phyloP scores from a whole-genome alignment of 2,113 vertebrate genomes.

The Leiothrix lutea region DNA sequence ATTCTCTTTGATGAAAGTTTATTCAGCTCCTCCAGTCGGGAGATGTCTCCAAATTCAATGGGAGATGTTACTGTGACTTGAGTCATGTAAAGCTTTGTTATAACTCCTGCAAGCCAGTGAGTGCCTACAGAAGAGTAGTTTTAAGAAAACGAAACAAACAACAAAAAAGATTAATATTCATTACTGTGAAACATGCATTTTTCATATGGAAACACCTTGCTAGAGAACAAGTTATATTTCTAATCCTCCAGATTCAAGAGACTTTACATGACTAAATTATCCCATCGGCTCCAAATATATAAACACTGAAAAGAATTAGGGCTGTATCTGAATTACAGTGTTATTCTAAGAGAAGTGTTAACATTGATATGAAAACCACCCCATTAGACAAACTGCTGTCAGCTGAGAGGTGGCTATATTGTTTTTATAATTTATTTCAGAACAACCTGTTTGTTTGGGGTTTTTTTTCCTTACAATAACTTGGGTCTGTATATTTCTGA shows the following conservation, averaged over 20 bases:
- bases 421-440: not conserved
- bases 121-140: constrained; percentile 62
- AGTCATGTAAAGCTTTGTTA: constrained; percentile 61
- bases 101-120: constrained; percentile 76
- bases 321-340: not conserved
- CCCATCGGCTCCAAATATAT: not conserved
- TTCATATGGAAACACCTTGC: not conserved
- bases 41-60: constrained; percentile 74
- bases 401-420: not conserved
- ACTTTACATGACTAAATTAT: not conserved
- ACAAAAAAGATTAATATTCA: not conserved
- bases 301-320: not conserved
- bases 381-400: not conserved
- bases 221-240: not conserved
- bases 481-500: not conserved
- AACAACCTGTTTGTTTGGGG: not conserved
- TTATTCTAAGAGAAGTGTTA: not conserved
- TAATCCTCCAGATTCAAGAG: not conserved
- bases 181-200: not conserved
- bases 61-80: constrained; percentile 68
- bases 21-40: constrained; percentile 69
- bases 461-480: not conserved
- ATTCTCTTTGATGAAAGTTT: constrained; percentile 60
- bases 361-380: not conserved
- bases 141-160: not conserved